Evolutionary conservation across 1,140 invertebrate species (phyloP).

Genomic region (Prorops nasuta): DNA sequence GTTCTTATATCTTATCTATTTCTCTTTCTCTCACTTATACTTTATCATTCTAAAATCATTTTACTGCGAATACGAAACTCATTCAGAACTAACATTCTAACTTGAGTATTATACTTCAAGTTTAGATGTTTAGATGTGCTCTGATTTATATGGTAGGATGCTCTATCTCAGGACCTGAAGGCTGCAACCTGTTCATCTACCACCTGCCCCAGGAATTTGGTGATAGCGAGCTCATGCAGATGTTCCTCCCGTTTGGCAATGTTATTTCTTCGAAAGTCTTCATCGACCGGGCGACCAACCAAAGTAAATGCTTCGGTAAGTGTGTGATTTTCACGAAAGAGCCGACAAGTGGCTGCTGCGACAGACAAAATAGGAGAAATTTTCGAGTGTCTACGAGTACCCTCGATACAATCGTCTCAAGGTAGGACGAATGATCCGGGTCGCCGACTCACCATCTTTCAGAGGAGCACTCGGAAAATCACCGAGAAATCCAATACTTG

Average conservation of each 20-base stretch:
- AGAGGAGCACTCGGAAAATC: too few species aligned
- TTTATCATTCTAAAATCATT: too few species aligned
- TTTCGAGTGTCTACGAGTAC: too few species aligned
- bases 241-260: conserved; percentile 99
- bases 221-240: conserved; percentile 97
- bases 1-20: too few species aligned
- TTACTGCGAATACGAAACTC: conserved; percentile 32
- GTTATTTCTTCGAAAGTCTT: conserved; percentile 99
- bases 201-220: conserved; percentile 99
- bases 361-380: too few species aligned
- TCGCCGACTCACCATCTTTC: too few species aligned
- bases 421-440: conserved; percentile 15
- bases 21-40: too few species aligned
- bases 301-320: conserved; percentile 99
- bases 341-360: conserved; percentile 5
- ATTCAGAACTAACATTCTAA: conserved; percentile 51
- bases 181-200: conserved; percentile 99
- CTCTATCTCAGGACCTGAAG: conserved; percentile 95
- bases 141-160: conserved; percentile 76
- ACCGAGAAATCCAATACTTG: too few species aligned
- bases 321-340: conserved; percentile 26
- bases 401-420: conserved; percentile 1
- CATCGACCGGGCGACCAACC: conserved; percentile 98
- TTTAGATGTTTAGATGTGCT: conserved; percentile 59
- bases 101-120: conserved; percentile 59